Percentiles rank a stretch among this genome's conserved stretches.
These are phyloP conservation scores for Globodera ellingtonae DNA, from an alignment of 1,140 invertebrate genomes.

Conservation along the genomic window DNA sequence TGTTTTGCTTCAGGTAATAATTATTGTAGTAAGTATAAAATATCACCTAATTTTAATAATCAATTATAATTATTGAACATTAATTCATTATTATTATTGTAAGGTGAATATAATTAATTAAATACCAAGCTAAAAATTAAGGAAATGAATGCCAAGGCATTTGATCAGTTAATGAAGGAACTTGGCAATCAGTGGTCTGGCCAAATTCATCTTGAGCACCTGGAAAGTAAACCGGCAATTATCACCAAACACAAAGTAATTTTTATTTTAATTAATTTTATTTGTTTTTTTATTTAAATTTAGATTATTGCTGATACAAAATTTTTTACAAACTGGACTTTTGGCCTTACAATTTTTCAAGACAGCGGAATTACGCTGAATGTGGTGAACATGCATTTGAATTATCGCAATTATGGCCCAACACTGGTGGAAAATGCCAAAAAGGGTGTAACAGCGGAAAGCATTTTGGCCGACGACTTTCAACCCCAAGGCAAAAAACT, in stretches of 20 bases:
- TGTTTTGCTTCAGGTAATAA: conserved; percentile 34
- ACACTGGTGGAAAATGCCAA: not conserved
- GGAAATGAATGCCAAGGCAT: not conserved
- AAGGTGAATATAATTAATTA: too few relatives aligned
- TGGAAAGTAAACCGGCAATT: not conserved
- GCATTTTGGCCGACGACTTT: not conserved
- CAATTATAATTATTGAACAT: too few relatives aligned
- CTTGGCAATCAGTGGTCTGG: conserved; percentile 8
- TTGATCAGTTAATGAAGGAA: conserved; percentile 7
- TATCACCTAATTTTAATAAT: too few relatives aligned
- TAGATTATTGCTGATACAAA: not conserved
- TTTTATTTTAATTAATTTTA: not conserved
- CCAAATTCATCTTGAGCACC: not conserved
- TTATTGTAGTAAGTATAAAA: too few relatives aligned
- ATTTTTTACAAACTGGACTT: not conserved
- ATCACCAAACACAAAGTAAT: conserved; percentile 2
- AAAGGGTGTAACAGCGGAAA: not conserved
- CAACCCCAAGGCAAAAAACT: not conserved
- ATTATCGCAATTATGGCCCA: conserved; percentile 11
- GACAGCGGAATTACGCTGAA: not conserved
- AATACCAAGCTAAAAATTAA: not conserved
- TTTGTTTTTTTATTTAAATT: not conserved
- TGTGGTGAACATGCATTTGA: not conserved
- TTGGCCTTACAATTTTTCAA: not conserved
- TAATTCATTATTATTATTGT: too few relatives aligned